Conservation (phyloP, 2,888 invertebrate species). For the Biston betularia region DNA sequence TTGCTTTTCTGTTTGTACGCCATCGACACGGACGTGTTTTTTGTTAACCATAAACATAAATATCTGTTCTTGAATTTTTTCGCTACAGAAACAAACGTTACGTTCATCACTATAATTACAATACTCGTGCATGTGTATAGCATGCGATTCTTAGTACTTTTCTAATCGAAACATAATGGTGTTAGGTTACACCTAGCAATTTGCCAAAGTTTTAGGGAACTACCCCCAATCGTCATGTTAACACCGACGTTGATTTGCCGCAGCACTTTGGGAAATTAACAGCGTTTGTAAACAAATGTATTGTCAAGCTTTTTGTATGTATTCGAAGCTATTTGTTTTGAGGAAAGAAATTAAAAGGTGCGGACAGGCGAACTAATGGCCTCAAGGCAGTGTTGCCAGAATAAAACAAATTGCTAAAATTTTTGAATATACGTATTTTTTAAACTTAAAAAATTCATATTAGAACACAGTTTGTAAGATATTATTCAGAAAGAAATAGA, state of each 20-base stretch:
- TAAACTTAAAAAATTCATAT: too few relatives aligned
- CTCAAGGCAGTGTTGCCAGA: constrained; percentile 22
- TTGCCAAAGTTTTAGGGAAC: constrained; percentile 29
- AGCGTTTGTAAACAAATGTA: constrained; percentile 43
- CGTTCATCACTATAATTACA: neutral
- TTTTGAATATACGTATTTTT: neutral
- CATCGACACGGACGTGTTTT: constrained; percentile 9
- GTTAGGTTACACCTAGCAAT: constrained; percentile 32
- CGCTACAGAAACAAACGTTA: neutral
- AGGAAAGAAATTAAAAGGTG: constrained; percentile 57
- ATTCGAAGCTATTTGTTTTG: constrained; percentile 49
- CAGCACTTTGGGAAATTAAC: constrained; percentile 57
- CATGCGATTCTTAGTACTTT: constrained; percentile 6
- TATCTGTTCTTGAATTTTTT: neutral
- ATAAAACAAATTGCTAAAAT: constrained; percentile 6
- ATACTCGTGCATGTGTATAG: neutral
- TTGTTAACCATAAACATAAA: neutral
- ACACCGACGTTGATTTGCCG: constrained; percentile 43
- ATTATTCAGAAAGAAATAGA: too few relatives aligned
- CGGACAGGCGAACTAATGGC: constrained; percentile 50
- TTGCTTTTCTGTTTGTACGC: constrained; percentile 21
- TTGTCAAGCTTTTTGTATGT: constrained; percentile 39
- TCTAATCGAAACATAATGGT: constrained; percentile 24
- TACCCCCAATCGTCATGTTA: constrained; percentile 17
- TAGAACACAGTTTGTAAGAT: too few relatives aligned